phyloP scores from a whole-genome alignment of 2,888 invertebrate genomes.

The Athalia cordata region DNA sequence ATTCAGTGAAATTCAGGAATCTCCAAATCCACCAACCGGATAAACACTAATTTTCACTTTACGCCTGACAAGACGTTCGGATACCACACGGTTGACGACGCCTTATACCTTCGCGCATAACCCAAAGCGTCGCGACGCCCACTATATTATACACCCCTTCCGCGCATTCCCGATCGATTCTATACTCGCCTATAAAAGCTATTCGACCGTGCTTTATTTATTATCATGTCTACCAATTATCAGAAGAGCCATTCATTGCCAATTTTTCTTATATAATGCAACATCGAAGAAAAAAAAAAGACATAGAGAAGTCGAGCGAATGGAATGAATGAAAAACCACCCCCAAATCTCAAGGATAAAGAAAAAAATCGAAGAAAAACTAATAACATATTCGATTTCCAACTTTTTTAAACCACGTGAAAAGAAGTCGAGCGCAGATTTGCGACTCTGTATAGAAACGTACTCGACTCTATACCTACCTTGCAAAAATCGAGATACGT shows the following conservation, averaged over 20 bases:
- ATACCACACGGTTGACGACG: too few relatives aligned
- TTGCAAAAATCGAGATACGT: too few relatives aligned
- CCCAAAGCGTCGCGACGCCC: too few relatives aligned
- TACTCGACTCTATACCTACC: neutral
- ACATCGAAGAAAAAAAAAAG: too few relatives aligned
- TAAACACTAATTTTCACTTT: conserved; percentile 38
- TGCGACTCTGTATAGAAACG: conserved; percentile 7
- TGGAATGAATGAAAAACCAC: neutral
- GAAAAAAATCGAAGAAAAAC: neutral
- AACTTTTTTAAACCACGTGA: conserved; percentile 15
- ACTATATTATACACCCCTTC: too few relatives aligned
- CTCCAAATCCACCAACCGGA: neutral
- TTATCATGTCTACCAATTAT: too few relatives aligned
- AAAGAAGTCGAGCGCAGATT: neutral
- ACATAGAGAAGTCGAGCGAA: neutral
- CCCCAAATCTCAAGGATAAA: neutral
- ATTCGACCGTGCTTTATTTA: too few relatives aligned
- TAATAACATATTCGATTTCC: neutral
- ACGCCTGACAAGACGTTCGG: conserved; percentile 23
- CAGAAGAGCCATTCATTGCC: too few relatives aligned
- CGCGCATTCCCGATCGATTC: too few relatives aligned
- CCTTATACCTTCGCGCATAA: too few relatives aligned
- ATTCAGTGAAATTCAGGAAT: neutral
- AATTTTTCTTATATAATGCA: too few relatives aligned
- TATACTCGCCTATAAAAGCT: too few relatives aligned